Evolutionary conservation across 53 echinoderm and acorn worm species (phyloP).

Genomic region (Arbacia lixula): DNA sequence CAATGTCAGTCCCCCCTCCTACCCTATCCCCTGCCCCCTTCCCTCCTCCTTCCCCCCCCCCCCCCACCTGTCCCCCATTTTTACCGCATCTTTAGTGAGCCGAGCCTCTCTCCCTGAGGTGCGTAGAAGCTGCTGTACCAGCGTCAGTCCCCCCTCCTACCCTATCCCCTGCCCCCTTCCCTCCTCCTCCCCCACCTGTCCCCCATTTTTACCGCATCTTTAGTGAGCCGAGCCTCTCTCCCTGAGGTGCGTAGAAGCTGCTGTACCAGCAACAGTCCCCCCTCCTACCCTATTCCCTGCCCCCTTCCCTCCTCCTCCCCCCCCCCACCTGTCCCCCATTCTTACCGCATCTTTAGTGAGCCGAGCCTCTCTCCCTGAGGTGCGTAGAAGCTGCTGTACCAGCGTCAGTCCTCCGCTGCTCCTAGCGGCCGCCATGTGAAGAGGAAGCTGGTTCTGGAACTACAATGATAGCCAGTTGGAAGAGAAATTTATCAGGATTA

Average conservation of each 20-base stretch:
- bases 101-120: slow-evolving; percentile 85
- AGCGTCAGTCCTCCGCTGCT: slow-evolving; percentile 86
- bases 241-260: slow-evolving; percentile 81
- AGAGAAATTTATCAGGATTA: too few relatives aligned
- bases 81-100: slow-evolving; percentile 79
- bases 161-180: too few relatives aligned
- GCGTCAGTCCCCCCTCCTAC: slow-evolving; percentile 76
- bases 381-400: slow-evolving; percentile 81
- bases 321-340: too few relatives aligned
- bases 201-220: slow-evolving; percentile 92
- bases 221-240: slow-evolving; percentile 82
- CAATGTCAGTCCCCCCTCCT: slow-evolving; percentile 84
- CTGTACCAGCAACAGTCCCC: slow-evolving; percentile 84
- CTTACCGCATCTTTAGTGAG: slow-evolving; percentile 87
- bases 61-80: too few relatives aligned
- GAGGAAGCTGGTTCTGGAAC: slow-evolving; percentile 72
- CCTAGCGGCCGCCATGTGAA: slow-evolving; percentile 89
- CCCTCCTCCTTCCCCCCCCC: too few relatives aligned
- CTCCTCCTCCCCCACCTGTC: too few relatives aligned
- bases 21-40: too few relatives aligned
- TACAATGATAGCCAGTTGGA: slow-evolving; percentile 44
- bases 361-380: slow-evolving; percentile 87
- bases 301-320: too few relatives aligned
- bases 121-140: slow-evolving; percentile 77
- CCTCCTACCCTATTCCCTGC: too few relatives aligned